phyloP scores from a whole-genome alignment of 2,888 invertebrate genomes.

The Drosophila cracens region DNA sequence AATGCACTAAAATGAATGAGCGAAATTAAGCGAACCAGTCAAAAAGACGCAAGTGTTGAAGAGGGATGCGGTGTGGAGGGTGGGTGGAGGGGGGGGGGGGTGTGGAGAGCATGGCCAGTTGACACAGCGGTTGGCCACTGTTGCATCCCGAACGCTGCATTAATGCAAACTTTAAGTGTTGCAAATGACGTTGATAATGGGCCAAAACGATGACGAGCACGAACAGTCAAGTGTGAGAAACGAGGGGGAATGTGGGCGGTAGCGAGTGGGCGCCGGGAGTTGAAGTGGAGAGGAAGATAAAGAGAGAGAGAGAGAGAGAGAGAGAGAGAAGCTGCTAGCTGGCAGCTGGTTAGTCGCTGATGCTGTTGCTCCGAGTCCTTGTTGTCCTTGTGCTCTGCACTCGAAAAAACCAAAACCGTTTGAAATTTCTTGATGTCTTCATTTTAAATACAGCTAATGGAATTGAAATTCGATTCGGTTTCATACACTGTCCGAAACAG shows the following conservation, averaged over 20 bases:
- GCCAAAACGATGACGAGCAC: conserved; percentile 32
- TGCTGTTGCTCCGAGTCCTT: conserved; percentile 20
- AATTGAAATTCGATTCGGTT: not conserved
- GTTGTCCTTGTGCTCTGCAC: conserved; percentile 29
- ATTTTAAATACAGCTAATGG: not conserved
- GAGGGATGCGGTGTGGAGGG: not conserved
- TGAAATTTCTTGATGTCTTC: not conserved
- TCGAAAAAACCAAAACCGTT: not conserved
- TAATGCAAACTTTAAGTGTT: conserved; percentile 76
- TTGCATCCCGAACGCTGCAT: conserved; percentile 49
- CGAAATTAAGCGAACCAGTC: conserved; percentile 51
- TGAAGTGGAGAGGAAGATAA: not conserved
- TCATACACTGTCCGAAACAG: not conserved
- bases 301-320: not conserved
- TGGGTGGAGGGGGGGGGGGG: too few species aligned
- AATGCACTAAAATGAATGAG: conserved; percentile 54
- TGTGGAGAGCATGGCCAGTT: conserved; percentile 25
- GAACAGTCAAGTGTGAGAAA: not conserved
- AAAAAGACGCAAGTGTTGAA: not conserved
- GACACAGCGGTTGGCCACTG: conserved; percentile 53
- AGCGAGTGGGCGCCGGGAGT: not conserved
- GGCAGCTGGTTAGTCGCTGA: conserved; percentile 19
- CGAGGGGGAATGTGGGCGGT: not conserved
- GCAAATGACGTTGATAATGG: conserved; percentile 78
- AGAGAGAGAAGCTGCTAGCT: not conserved